Conservation (phyloP, 1,140 invertebrate species). For the Whitmania pigra region DNA sequence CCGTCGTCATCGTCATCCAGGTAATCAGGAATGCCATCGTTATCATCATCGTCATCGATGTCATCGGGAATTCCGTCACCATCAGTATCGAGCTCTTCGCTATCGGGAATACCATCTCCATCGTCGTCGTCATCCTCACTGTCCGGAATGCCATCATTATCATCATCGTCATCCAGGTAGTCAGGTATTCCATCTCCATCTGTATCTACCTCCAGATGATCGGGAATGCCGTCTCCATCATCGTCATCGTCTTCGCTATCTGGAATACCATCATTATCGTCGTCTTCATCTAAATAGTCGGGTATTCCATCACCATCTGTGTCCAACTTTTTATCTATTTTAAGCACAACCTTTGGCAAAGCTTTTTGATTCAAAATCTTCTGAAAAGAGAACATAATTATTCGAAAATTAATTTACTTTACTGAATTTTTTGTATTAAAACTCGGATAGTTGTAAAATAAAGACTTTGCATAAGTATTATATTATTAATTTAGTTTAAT, state of each 20-base stretch:
- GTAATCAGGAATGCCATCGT: slow-evolving; percentile 33
- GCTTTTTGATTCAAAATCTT: too few relatives aligned
- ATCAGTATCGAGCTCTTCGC: slow-evolving; percentile 30
- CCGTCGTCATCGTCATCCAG: slow-evolving; percentile 33
- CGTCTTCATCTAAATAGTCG: slow-evolving; percentile 31
- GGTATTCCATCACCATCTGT: slow-evolving; percentile 34
- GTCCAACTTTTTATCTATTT: slow-evolving; percentile 27
- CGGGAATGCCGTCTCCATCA: slow-evolving; percentile 36
- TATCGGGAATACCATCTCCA: slow-evolving; percentile 37
- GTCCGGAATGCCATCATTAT: slow-evolving; percentile 36
- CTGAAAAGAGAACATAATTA: too few relatives aligned
- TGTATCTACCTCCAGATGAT: slow-evolving; percentile 26
- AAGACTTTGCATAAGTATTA: too few relatives aligned
- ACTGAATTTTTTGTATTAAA: too few relatives aligned
- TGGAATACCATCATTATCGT: slow-evolving; percentile 36
- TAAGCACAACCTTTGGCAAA: too few relatives aligned
- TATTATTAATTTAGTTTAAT: too few relatives aligned
- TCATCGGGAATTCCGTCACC: slow-evolving; percentile 31
- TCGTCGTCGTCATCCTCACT: slow-evolving; percentile 32
- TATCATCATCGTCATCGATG: slow-evolving; percentile 35
- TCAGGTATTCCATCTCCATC: slow-evolving; percentile 32
- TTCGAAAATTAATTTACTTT: too few relatives aligned
- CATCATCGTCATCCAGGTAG: slow-evolving; percentile 32
- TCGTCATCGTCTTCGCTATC: slow-evolving; percentile 29
- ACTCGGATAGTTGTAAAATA: too few relatives aligned